A percentile compares a stretch with the other conserved stretches of the same genome.
phyloP scores from a whole-genome alignment of 2,888 invertebrate species.

The Meteorus colon region DNA sequence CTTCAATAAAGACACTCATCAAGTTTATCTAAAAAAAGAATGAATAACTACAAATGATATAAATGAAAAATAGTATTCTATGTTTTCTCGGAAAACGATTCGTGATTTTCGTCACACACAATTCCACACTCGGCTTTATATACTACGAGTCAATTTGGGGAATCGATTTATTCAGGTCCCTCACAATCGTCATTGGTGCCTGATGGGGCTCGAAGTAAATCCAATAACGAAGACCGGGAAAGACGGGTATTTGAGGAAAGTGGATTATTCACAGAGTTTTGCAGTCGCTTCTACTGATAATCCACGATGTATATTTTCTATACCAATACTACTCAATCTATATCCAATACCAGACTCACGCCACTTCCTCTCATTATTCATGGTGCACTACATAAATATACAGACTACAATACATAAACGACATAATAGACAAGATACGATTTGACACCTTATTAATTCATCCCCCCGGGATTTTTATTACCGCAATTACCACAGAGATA shows the following conservation, averaged over 20 bases:
- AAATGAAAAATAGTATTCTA: slow-evolving; percentile 11
- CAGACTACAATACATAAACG: background rate
- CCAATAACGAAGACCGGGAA: slow-evolving; percentile 53
- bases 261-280: slow-evolving; percentile 53
- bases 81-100: background rate
- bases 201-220: slow-evolving; percentile 50
- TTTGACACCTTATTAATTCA: background rate
- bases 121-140: background rate
- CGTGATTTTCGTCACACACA: background rate
- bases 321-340: background rate
- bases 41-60: background rate
- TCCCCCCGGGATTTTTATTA: background rate
- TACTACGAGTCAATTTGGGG: slow-evolving; percentile 35
- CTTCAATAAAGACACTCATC: background rate
- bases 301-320: slow-evolving; percentile 30
- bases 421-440: background rate
- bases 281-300: slow-evolving; percentile 37
- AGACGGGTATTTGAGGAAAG: slow-evolving; percentile 58
- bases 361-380: slow-evolving; percentile 4
- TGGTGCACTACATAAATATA: background rate
- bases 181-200: slow-evolving; percentile 53
- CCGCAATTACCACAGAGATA: background rate
- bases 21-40: background rate
- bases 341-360: background rate
- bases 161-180: slow-evolving; percentile 57